Conservation (phyloP, 2,113 vertebrate genomes). For the Sula dactylatra region DNA sequence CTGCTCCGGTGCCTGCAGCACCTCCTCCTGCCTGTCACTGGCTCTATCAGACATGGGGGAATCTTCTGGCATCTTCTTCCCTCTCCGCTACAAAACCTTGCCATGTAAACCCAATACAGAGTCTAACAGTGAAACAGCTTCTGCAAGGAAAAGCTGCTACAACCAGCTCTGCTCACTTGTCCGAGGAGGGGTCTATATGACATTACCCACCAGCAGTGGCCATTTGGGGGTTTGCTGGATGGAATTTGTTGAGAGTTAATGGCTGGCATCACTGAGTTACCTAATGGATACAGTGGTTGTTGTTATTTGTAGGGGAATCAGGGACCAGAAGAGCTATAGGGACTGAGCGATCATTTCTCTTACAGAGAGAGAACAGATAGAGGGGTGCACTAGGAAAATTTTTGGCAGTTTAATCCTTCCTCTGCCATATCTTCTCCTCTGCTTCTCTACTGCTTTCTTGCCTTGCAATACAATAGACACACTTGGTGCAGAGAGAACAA, state of each 20-base stretch:
- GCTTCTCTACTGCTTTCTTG: neutral
- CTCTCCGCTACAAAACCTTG: neutral
- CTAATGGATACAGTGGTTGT: neutral
- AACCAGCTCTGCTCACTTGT: neutral
- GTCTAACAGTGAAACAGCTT: neutral
- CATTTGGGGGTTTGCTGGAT: neutral
- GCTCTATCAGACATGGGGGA: fast-evolving
- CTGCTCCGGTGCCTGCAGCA: neutral
- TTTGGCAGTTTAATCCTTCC: neutral
- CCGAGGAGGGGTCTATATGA: neutral
- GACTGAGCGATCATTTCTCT: neutral
- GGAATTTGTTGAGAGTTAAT: neutral
- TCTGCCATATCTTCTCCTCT: neutral
- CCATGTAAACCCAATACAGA: neutral
- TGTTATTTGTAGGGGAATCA: neutral
- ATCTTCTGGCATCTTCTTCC: neutral
- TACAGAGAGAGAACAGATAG: neutral
- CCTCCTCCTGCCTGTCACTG: neutral
- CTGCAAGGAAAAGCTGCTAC: neutral
- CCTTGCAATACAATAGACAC: neutral
- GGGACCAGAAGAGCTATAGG: neutral
- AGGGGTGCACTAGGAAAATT: neutral
- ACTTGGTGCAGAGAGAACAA: neutral
- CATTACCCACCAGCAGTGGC: neutral
- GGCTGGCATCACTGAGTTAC: neutral